Base-by-base conservation (phyloP, 2,113 vertebrate species). In the Silurus glanis region DNA sequence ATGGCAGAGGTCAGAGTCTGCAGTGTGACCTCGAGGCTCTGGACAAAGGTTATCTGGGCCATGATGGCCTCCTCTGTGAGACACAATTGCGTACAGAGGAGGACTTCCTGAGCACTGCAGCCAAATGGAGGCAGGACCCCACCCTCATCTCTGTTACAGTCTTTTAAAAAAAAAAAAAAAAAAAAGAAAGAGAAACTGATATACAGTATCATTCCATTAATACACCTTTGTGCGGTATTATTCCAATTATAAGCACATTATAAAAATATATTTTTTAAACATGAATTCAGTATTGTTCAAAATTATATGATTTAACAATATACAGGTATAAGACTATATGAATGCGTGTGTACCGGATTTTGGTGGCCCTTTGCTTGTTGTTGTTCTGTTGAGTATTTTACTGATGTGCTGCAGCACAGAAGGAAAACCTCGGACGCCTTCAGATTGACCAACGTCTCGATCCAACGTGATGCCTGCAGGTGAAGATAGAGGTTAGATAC, bases 361-460 rank as follows among this genome's bases (percentile, higher is more conserved):
- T 75, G 91, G 91, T 0, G 95, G 94, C 72, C 93, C 94, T 72
- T 95, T 94, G 53, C 93, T 92, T 0, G 83, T 87, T 7, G 85
- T 87, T 28, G 94, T 93, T 82, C 96, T 96, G 89, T 95, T 98
- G 83, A 99, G 94, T 91, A 99, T 96, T 95, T 97, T 99, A 94
- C 91, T 97, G 90, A 99, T 95, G 93, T 97, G 96, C 76, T 98
- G 97, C 69, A 99, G 94, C 59, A 99, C 92, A 84, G 90, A 90
- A 25, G 97, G 96, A 89, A 99, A 98, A 71, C 98, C 97, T 87
- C 92, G 94, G 88, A 99, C 91, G 21, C 95, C 96, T 49, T 96
- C 95, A 56, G 93, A 81, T 84, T 89, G 93, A 72, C 92, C 83
- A 10, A 91, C 88, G 69, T 92, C 87, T 0, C 88, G 90, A 81